These are phyloP conservation scores for Prorops nasuta DNA, from an alignment of 1,140 invertebrate species.

Conservation along the genomic window DNA sequence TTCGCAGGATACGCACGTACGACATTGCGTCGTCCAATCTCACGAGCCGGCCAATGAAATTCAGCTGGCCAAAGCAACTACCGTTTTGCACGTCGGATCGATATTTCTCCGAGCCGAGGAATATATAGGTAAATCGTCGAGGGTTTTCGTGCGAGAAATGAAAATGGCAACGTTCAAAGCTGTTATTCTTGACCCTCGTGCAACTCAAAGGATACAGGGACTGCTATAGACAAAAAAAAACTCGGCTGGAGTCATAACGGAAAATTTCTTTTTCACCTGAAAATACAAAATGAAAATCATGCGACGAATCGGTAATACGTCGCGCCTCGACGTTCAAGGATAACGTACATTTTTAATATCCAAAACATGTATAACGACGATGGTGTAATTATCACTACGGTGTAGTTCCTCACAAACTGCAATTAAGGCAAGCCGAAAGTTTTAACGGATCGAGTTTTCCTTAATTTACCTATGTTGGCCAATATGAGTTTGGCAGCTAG, in stretches of 20 bases:
- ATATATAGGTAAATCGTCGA: conserved; percentile 22
- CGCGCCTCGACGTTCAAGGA: too few relatives aligned
- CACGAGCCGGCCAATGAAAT: conserved; percentile 15
- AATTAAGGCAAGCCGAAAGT: too few relatives aligned
- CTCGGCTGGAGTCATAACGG: neutral
- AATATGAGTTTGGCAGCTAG: too few relatives aligned
- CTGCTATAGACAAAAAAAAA: too few relatives aligned
- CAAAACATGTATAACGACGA: too few relatives aligned
- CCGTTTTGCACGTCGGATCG: conserved; percentile 25
- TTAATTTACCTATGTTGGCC: too few relatives aligned
- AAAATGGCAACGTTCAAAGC: neutral
- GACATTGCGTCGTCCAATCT: conserved; percentile 29
- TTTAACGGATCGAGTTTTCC: too few relatives aligned
- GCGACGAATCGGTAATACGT: too few relatives aligned
- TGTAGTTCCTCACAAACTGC: too few relatives aligned
- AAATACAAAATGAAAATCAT: too few relatives aligned
- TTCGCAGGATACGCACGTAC: conserved; percentile 33
- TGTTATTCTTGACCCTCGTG: neutral
- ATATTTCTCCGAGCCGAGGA: conserved; percentile 24
- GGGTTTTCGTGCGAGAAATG: neutral
- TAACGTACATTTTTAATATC: too few relatives aligned
- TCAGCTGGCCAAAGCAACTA: conserved; percentile 1
- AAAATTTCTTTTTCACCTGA: neutral
- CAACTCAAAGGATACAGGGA: neutral
- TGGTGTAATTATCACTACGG: too few relatives aligned